phyloP scores from a whole-genome alignment of 2,888 invertebrate species.

The Chromoteleia sp. region DNA sequence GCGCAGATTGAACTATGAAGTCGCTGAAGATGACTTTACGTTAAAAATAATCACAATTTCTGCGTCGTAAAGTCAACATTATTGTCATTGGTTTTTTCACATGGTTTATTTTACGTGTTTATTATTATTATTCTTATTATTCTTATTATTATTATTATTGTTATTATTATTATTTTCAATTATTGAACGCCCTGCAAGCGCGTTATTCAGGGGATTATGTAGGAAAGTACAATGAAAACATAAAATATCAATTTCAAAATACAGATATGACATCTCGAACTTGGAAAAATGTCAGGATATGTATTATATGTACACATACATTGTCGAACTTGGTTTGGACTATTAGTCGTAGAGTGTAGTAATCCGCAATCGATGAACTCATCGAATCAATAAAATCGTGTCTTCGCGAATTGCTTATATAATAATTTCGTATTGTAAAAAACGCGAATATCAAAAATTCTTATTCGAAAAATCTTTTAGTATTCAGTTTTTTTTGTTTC shows the following conservation, averaged over 20 bases:
- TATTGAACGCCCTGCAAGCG: conserved; percentile 22
- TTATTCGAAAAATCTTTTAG: conserved; percentile 12
- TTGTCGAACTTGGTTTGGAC: conserved; percentile 40
- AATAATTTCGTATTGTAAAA: conserved; percentile 45
- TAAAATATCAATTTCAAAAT: conserved; percentile 37
- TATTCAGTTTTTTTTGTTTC: background rate
- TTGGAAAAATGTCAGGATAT: conserved; percentile 38
- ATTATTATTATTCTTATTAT: too few species aligned
- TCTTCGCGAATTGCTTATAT: conserved; percentile 18
- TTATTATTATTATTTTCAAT: background rate
- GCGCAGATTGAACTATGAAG: conserved; percentile 36
- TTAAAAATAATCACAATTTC: conserved; percentile 52
- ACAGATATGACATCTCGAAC: conserved; percentile 49
- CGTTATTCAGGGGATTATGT: conserved; percentile 22
- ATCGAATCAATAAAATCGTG: conserved; percentile 28
- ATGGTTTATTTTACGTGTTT: background rate
- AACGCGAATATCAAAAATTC: conserved; percentile 58
- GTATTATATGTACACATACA: conserved; percentile 62
- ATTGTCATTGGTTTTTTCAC: conserved; percentile 45
- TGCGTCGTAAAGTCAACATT: conserved; percentile 51
- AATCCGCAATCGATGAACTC: conserved; percentile 50
- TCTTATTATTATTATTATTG: too few species aligned
- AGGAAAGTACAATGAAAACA: conserved; percentile 29
- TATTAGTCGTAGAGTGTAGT: conserved; percentile 31
- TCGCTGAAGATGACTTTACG: conserved; percentile 33